Evolutionary conservation across 2,888 invertebrate species (phyloP).

Genomic region (Poecilobothrus nobilitatus): DNA sequence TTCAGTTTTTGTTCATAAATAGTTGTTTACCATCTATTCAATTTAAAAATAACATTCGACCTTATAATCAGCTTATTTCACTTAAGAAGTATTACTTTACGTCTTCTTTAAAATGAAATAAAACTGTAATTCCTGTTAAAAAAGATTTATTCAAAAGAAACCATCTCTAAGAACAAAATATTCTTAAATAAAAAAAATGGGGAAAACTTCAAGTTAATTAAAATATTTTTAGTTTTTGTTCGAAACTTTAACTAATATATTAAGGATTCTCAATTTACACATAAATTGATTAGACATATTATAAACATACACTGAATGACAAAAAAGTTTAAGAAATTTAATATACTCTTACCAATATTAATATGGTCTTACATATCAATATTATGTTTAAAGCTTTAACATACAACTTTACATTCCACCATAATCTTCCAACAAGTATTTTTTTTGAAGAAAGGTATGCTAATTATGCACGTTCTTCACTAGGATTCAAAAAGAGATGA

Average conservation of each 20-base stretch:
- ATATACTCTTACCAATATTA: too few species aligned
- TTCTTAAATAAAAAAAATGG: too few species aligned
- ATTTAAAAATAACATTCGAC: not conserved
- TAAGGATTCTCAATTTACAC: not conserved
- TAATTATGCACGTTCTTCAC: too few species aligned
- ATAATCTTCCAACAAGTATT: too few species aligned
- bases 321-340: too few species aligned
- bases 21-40: not conserved
- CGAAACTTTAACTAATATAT: not conserved
- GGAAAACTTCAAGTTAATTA: not conserved
- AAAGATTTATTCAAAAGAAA: not conserved
- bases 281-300: not conserved
- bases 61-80: not conserved
- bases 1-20: conserved; percentile 4
- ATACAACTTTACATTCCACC: too few species aligned
- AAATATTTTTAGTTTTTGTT: not conserved
- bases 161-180: not conserved
- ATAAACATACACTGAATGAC: too few species aligned
- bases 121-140: not conserved
- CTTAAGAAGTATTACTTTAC: not conserved
- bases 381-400: too few species aligned
- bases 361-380: too few species aligned
- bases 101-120: not conserved
- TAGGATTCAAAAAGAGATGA: too few species aligned
- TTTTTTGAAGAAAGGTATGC: too few species aligned